Percentiles rank a stretch among this genome's conserved stretches.
phyloP scores from a whole-genome alignment of 1,140 invertebrate species.

The Neelides sp. region DNA sequence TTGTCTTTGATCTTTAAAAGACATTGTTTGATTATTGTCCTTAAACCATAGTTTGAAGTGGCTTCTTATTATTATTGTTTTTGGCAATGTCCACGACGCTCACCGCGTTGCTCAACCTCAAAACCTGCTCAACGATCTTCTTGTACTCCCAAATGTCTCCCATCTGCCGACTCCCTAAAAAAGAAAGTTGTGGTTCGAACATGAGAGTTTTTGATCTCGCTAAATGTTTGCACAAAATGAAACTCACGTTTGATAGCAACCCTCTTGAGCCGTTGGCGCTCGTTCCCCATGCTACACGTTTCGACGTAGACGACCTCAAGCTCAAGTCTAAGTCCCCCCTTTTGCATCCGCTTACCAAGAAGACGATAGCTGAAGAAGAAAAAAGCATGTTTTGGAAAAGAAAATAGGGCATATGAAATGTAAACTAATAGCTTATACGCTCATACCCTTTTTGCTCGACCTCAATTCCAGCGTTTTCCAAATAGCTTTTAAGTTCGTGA shows the following conservation, averaged over 20 bases:
- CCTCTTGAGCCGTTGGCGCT: too few species aligned
- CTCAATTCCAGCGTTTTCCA: conserved; percentile 52
- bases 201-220: conserved; percentile 32
- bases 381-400: conserved; percentile 5
- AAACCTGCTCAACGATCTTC: conserved; percentile 66
- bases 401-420: not conserved
- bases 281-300: conserved; percentile 31
- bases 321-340: conserved; percentile 54
- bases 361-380: conserved; percentile 21
- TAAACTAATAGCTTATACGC: not conserved
- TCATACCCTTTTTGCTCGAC: conserved; percentile 59
- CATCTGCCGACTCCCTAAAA: conserved; percentile 60
- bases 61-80: conserved; percentile 21
- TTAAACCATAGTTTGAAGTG: conserved; percentile 25
- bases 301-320: conserved; percentile 61
- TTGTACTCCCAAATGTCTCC: conserved; percentile 79
- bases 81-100: not conserved
- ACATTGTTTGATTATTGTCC: not conserved
- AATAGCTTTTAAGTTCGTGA: conserved; percentile 45
- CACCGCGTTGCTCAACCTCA: conserved; percentile 43
- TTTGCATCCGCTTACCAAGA: conserved; percentile 38
- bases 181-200: too few species aligned
- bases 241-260: too few species aligned
- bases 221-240: too few species aligned
- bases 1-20: too few species aligned